Base-by-base conservation (phyloP, 1,140 invertebrate species). In the Calliopsis andreniformis region DNA sequence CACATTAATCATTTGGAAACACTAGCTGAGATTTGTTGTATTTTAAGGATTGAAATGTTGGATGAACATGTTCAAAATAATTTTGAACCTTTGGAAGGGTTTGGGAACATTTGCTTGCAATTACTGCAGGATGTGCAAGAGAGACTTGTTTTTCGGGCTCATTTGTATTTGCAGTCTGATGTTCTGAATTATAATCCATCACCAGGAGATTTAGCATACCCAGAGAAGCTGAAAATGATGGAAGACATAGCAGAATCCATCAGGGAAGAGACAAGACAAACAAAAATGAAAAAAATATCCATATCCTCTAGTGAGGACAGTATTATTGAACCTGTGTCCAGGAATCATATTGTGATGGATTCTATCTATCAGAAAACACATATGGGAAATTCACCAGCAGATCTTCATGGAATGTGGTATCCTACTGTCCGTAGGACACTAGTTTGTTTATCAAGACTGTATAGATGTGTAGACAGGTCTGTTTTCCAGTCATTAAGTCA, bases 331-430 rank as follows among this genome's bases (percentile, higher is more conserved):
- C 83, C 86, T 0, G 80, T 87, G 18, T 89, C 89, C 0, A 85
- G 89, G 42, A 91, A 79, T 77, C 90, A 91, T 71, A 82, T 91
- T 32, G 80, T 82, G 51, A 90, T 91, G n/a, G 91, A 92, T 75
- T 87, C 88, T 2, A 86, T 90, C 23, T 87, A 88, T 39, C 87
- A 90, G 1, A 85, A 87, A 68, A 82, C 83, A 0, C 78, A 86
- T 18, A 86, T 88, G 64, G 84, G 79, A 0, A 95, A 94, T 86
- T 98, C 97, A 0, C 97, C 98, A 0, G 98, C 98, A 28, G 98
- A 99, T 93, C 92, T 99, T 10, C 99, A 99, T 92, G 99, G 98
- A 0, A 99, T 99, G 98, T 99, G 99, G 99, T 99, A 99, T 93
- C 99, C 99, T 0, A 98, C 97, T 0, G 98, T 99, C 0, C 93